Evolutionary conservation across 2,113 vertebrate species (phyloP).

Genomic region (Brienomyrus brachyistius): DNA sequence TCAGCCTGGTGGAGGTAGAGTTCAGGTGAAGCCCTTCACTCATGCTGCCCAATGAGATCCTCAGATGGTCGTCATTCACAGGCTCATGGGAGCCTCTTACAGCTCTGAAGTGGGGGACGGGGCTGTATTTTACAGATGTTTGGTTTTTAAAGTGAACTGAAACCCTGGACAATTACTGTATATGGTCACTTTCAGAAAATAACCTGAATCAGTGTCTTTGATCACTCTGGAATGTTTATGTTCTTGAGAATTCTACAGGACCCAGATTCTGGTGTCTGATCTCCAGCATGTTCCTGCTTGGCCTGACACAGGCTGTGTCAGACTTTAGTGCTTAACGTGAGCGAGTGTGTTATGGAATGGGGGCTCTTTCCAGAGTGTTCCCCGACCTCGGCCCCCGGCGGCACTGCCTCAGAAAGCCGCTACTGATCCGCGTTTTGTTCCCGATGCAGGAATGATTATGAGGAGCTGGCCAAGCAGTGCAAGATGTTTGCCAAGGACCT

Average conservation of each 20-base stretch:
- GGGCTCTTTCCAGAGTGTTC: not conserved
- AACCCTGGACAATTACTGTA: not conserved
- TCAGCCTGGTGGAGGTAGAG: constrained; percentile 96
- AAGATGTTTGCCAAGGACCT: constrained; percentile 99
- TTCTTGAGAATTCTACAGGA: not conserved
- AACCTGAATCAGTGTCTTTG: not conserved
- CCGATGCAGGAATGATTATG: constrained; percentile 83
- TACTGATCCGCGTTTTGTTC: not conserved
- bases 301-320: not conserved
- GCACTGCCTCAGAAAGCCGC: not conserved
- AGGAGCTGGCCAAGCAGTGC: constrained; percentile 91
- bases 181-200: not conserved
- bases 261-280: not conserved
- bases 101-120: not conserved
- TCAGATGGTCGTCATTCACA: not conserved
- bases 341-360: not conserved
- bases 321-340: not conserved
- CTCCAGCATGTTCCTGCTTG: not conserved
- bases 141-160: not conserved
- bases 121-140: not conserved
- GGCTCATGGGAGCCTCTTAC: not conserved
- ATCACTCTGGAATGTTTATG: not conserved
- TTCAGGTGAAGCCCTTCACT: constrained; percentile 70
- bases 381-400: not conserved
- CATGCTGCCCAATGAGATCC: not conserved